Evolutionary conservation across 2,888 invertebrate genomes (phyloP), one percentile per base, ranked within the genome.

Genomic region (Drosophila paramelanica): DNA sequence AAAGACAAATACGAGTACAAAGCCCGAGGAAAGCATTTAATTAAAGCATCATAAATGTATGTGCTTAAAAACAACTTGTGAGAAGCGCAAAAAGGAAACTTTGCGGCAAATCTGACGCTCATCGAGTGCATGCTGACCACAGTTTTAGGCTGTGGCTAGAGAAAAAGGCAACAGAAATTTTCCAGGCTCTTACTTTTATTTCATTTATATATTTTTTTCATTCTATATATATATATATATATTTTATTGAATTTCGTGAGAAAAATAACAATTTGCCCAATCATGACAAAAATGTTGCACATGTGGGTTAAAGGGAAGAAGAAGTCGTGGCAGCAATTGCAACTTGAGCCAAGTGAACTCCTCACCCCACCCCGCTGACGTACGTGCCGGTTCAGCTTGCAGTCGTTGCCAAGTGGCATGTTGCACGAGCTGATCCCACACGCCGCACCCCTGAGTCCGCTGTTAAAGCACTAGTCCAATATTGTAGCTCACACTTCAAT

Each of bases 161-260:
- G 27, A 45, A 68, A 62, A 68, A 41, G 13, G n/a, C 14, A 47
- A 42, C 17, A 53, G 25, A 59, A 39, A 56, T 11, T 53, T 73
- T 42, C 5, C 41, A 27, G 23, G 68, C 33, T 13, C 25, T 13
- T 51, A n/a, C 36, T 17, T 25, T 23, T 25, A 11, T 10, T 6
- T 7, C 1, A 27, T 27, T 4, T 23, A 13, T 27, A 1, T 5
- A 11, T 33, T 33, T 33, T 33, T 33, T 33, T 10, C 11, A 11
- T 11, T 23, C 17, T 17, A 17, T 17, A 17, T 20, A 13, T 41
- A 3, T 5, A 17, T 31, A 23, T 13, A 17, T 33, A 43, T 41
- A 36, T 65, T 73, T 74, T 70, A 74, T 74, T 74, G 73, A 74
- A 74, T 61, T 74, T 58, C 75, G 75, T 74, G 74, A 51, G 58